phyloP scores from a whole-genome alignment of 2,113 vertebrate genomes.

The Psophia crepitans region DNA sequence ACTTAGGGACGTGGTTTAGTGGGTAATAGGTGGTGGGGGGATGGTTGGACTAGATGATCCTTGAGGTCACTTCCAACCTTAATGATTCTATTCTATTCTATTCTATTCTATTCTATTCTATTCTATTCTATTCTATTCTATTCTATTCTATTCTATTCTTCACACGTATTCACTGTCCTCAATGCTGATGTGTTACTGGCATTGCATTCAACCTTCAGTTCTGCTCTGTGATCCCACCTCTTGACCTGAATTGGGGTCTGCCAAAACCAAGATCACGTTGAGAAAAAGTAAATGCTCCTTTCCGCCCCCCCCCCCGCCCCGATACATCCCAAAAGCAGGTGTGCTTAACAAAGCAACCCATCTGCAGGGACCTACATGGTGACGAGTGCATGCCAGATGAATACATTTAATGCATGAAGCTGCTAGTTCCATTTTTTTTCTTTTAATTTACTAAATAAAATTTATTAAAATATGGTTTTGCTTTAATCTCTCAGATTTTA shows the following conservation, averaged over 20 bases:
- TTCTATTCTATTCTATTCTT: too few species aligned
- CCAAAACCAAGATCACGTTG: background rate
- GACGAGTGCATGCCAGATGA: background rate
- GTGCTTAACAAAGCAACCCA: background rate
- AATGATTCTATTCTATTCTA: too few species aligned
- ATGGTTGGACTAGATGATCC: too few species aligned
- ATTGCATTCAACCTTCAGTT: background rate
- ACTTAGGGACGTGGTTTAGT: too few species aligned
- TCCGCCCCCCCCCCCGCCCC: background rate
- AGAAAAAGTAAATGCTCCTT: background rate
- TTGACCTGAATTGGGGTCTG: background rate
- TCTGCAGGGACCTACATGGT: background rate
- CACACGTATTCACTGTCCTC: background rate
- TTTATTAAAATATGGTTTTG: conserved; percentile 16
- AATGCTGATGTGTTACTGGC: fast-evolving
- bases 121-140: too few species aligned
- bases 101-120: too few species aligned
- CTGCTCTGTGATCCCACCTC: background rate
- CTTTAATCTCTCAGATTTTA: conserved; percentile 9
- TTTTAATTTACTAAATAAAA: background rate
- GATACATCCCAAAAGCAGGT: background rate
- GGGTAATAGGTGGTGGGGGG: too few species aligned
- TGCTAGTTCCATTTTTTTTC: background rate
- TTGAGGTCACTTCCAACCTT: too few species aligned
- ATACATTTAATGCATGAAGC: background rate